Base-by-base conservation (phyloP, 2,888 invertebrate genomes). In the Sphaeridia pumilis region DNA sequence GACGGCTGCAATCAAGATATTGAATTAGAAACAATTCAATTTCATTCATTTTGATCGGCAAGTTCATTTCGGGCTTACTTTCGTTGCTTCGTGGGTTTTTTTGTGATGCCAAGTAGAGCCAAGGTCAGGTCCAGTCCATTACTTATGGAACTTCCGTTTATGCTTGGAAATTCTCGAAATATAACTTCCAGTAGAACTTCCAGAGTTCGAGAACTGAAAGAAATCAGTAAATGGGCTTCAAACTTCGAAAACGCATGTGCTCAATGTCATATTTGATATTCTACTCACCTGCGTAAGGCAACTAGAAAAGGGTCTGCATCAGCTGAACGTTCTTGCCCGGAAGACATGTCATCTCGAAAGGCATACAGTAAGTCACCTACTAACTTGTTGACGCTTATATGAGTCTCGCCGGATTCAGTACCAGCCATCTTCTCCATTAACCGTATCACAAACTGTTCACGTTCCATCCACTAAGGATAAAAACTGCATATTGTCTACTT, bases 381-480 rank as follows among this genome's bases (percentile, higher is more conserved):
- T 71, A 90, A 78, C 73, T 87, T 84, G 66, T 89, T 81, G 67
- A 87, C 87, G 75, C 90, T 92, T 67, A 79, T 79, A 69, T 92
- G 87, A 67, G 84, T 82, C 67, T 84, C 84, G 66, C 78, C 76
- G 67, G 83, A 81, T 64, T 78, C 73, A 61, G 79, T 75, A 59
- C 80, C 77, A 66, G 81, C 76, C 67, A 82, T 74, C 65, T 81
- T 70, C 60, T 73, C 75, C 58, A 82, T 75, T 69, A 94, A 76
- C 70, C 82, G 81, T 73, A 87, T 84, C 62, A 94, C 81, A 68
- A 93, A 79, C 71, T 82, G 78, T 72, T 90, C 83, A 70, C 86
- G 84, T 70, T 86, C 84, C 67, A 94, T 75, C 90, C 92, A 94
- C 92, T 94, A 73, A 45, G 20, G 38, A 27, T 45, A 28, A 46